Base-by-base conservation (phyloP, 2,888 invertebrate species). In the Acanthosepion lycidas region DNA sequence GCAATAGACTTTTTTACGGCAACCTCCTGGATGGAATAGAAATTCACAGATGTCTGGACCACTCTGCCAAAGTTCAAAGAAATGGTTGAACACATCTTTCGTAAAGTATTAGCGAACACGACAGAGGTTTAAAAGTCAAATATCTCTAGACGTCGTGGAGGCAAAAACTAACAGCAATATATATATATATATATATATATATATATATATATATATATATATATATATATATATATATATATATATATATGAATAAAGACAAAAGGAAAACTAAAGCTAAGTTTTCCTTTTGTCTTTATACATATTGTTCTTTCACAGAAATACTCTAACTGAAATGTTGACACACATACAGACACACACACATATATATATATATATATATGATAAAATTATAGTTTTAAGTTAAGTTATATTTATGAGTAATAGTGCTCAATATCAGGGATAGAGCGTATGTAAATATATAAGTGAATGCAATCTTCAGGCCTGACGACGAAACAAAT, bases 11-110 rank as follows among this genome's bases (percentile, higher is more conserved):
- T 78, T 33, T 78, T 78, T 33, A 15, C n/a, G n/a, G 78, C 18
- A 33, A 78, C 18, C 78, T n/a, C 78, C n/a, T 78, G 78, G 78
- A 78, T 33, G 78, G n/a, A 33, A 33, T 78, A n/a, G 78, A 33
- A 78, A 78, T 78, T 78, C n/a, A n/a, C 78, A 78, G n/a, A 78
- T 78, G 78, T 78, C 78, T 78, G n/a, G n/a, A 59, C 59, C 59
- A 26, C 23, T 59, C 23, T 59, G 59, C 15, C 4, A 33, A 78
- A 78, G 78, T 78, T 78, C 78, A 78, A 78, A 78, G n/a, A 33
- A 33, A 78, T 64, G 64, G 64, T 28, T 64, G 64, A 64, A 26
- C 8, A 64, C 23, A 64, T 33, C 78, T 1, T n/a, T n/a, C n/a
- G 78, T 18, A 78, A 9, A n/a, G 9, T n/a, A 23, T 59, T 59